Conservation (phyloP, 2,797 vertebrate genomes). For the Phrynocephalus forsythii region DNA sequence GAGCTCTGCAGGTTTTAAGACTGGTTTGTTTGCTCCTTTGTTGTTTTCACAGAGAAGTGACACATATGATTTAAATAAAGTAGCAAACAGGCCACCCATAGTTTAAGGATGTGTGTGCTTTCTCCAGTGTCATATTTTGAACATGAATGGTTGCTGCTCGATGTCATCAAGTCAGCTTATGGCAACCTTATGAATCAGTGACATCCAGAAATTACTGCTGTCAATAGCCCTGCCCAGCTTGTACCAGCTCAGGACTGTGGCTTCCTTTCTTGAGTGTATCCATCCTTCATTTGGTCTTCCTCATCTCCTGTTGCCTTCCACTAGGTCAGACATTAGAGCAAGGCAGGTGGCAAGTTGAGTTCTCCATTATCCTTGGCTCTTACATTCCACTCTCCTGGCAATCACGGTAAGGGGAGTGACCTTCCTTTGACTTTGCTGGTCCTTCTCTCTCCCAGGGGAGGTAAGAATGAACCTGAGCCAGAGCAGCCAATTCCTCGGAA, state of each 20-base stretch:
- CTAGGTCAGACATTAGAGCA: no score
- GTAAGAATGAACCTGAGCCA: constrained; percentile 88
- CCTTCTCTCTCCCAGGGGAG: constrained; percentile 76
- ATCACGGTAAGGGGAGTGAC: no score
- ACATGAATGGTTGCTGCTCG: background rate
- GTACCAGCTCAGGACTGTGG: no score
- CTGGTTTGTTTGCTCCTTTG: background rate
- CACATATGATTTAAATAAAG: background rate
- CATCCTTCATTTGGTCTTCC: no score
- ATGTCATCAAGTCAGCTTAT: background rate
- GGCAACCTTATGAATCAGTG: no score
- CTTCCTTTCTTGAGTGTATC: no score
- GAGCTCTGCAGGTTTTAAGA: background rate
- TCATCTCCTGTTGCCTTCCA: no score
- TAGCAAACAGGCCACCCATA: background rate
- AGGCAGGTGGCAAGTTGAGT: background rate
- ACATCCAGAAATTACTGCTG: no score
- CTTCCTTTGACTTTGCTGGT: background rate
- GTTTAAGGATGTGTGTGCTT: background rate
- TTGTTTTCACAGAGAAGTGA: background rate
- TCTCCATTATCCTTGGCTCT: background rate
- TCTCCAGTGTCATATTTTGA: background rate
- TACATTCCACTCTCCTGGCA: no score
- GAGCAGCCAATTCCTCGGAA: constrained; percentile 89
- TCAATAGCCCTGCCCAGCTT: no score